Evolutionary conservation across 2,888 invertebrate species (phyloP).

Genomic region (Hoplodrina blanda): DNA sequence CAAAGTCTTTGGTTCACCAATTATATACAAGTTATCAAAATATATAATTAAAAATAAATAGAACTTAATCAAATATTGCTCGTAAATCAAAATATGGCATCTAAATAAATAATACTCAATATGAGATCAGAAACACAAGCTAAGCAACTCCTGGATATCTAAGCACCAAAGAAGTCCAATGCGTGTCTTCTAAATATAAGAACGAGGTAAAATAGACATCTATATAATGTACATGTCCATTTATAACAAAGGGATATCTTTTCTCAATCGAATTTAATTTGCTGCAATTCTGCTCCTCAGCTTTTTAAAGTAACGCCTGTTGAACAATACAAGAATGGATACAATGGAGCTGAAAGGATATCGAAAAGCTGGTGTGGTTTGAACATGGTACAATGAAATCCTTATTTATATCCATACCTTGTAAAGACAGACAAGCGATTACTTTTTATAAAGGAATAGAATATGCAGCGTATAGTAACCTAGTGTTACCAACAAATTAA

Average conservation of each 20-base stretch:
- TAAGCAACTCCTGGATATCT: slow-evolving; percentile 77
- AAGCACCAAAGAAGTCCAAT: slow-evolving; percentile 80
- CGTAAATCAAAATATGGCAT: slow-evolving; percentile 87
- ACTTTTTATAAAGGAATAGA: slow-evolving; percentile 38
- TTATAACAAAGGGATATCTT: slow-evolving; percentile 44
- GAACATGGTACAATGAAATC: not conserved
- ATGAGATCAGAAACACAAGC: slow-evolving; percentile 89
- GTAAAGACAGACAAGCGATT: not conserved
- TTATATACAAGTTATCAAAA: slow-evolving; percentile 83
- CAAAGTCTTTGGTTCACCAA: slow-evolving; percentile 86
- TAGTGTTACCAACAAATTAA: slow-evolving; percentile 44
- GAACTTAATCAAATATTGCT: slow-evolving; percentile 81
- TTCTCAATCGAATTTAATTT: slow-evolving; percentile 41
- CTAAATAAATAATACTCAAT: slow-evolving; percentile 90
- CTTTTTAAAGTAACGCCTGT: not conserved
- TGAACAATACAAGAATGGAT: not conserved
- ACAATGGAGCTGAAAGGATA: slow-evolving; percentile 4
- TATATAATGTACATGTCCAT: slow-evolving; percentile 39
- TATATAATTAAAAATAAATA: slow-evolving; percentile 80
- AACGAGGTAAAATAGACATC: slow-evolving; percentile 37
- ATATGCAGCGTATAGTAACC: slow-evolving; percentile 32
- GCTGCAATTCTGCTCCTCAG: slow-evolving; percentile 31
- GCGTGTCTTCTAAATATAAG: slow-evolving; percentile 49
- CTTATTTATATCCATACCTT: slow-evolving; percentile 6
- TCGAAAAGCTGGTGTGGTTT: not conserved